Percentiles rank a stretch among this genome's conserved stretches.
Evolutionary conservation across 2,113 vertebrate species (phyloP).

Genomic region (Corythoichthys haematopterus): DNA sequence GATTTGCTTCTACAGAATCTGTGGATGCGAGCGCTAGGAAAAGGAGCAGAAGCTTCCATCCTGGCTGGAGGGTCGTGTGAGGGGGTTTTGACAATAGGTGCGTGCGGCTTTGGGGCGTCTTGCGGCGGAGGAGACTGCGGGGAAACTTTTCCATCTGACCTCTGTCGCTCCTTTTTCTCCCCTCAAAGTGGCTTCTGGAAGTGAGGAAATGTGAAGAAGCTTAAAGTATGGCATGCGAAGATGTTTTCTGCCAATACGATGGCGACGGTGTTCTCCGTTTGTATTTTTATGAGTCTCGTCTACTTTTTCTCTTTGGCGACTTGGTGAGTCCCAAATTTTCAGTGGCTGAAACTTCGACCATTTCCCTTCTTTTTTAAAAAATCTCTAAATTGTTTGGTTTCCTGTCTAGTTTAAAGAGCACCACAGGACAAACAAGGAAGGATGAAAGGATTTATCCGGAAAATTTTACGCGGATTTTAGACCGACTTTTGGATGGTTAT

Average conservation of each 20-base stretch:
- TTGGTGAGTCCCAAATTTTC: conserved; percentile 80
- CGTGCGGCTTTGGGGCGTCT: conserved; percentile 16
- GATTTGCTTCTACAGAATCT: conserved; percentile 11
- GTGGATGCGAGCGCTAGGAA: neutral
- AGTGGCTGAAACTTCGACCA: conserved; percentile 20
- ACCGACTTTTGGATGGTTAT: conserved; percentile 94
- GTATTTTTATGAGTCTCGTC: conserved; percentile 74
- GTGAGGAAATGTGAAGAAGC: conserved; percentile 78
- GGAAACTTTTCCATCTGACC: conserved; percentile 36
- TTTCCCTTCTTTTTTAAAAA: neutral
- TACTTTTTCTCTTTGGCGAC: conserved; percentile 83
- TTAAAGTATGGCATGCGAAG: conserved; percentile 92
- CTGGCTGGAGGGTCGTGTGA: conserved; percentile 32
- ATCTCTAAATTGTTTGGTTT: conserved; percentile 10
- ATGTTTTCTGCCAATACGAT: conserved; percentile 89
- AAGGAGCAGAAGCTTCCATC: conserved; percentile 13
- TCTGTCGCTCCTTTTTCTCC: conserved; percentile 9
- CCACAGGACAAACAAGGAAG: conserved; percentile 79
- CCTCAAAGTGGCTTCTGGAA: conserved; percentile 70
- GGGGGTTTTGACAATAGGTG: conserved; percentile 22
- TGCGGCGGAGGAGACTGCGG: conserved; percentile 29
- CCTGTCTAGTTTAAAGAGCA: conserved; percentile 76
- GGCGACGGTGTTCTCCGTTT: conserved; percentile 80
- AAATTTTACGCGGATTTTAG: conserved; percentile 96
- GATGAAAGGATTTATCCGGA: conserved; percentile 89